phyloP scores from a whole-genome alignment of 2,888 invertebrate genomes.

The Cordilura impudica region DNA sequence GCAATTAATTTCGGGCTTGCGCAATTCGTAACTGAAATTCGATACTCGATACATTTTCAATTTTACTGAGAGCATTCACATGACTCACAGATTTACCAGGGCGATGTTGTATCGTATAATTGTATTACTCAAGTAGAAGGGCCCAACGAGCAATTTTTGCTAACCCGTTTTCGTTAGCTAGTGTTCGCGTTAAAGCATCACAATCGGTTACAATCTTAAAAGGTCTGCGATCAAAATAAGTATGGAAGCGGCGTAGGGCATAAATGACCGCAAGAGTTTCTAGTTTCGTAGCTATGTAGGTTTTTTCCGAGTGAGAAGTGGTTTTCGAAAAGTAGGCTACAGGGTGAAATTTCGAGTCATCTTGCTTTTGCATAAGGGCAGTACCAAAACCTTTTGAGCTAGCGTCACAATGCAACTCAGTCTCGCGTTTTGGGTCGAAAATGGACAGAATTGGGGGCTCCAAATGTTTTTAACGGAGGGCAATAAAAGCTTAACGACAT shows the following conservation, averaged over 20 bases:
- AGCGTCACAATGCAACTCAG: conserved; percentile 42
- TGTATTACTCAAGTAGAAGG: conserved; percentile 44
- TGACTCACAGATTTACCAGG: conserved; percentile 20
- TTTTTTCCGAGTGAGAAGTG: conserved; percentile 31
- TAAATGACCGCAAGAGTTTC: conserved; percentile 66
- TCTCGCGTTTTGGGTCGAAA: conserved; percentile 31
- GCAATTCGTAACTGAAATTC: conserved; percentile 13
- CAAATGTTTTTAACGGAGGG: too few relatives aligned
- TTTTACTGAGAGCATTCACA: conserved; percentile 48
- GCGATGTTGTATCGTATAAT: conserved; percentile 42
- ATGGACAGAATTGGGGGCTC: conserved; percentile 34
- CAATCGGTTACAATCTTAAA: conserved; percentile 58
- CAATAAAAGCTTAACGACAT: too few relatives aligned
- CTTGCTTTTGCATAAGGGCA: conserved; percentile 33
- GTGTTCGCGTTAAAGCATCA: conserved; percentile 30
- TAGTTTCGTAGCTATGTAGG: conserved; percentile 71
- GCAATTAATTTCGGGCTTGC: background rate
- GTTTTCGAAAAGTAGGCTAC: conserved; percentile 37
- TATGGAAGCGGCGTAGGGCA: conserved; percentile 53
- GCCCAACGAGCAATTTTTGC: conserved; percentile 54
- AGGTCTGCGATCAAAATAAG: conserved; percentile 38
- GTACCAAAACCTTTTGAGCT: conserved; percentile 41
- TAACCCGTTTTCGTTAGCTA: conserved; percentile 42
- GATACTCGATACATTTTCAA: conserved; percentile 14
- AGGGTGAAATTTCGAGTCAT: conserved; percentile 40